Base-by-base conservation (phyloP, 2,113 vertebrate genomes). In the Columba livia region DNA sequence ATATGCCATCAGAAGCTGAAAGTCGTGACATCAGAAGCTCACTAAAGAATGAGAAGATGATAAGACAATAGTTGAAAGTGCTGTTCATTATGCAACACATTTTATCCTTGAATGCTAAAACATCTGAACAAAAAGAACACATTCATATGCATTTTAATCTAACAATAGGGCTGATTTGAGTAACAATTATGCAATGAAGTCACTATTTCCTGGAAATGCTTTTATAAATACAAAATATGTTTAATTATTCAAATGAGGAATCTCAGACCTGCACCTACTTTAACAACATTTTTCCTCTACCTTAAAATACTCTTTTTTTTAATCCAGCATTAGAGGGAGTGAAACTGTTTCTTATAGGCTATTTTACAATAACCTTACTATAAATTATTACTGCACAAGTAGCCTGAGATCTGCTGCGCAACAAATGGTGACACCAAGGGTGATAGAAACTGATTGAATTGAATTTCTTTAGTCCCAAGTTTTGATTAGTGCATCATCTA, bases 31-130 rank as follows among this genome's bases (percentile, higher is more conserved):
- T 81, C 51, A 86, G 85, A 86, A 93, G 24, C 64, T 88, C 15
- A 5, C 13, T 87, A 58, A 88, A 85, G 71, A 86, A 66, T 32
- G 28, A 93, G 51, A 95, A 31, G 20, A 44, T 65, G 15, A 48
- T 73, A 51, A 96, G 42, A 97, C 90, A 94, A 93, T 88, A 71
- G 79, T 57, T 94, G 65, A 84, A 96, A 95, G 57, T 86, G n/a
- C 31, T 85, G 24, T 48, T 95, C 82, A 78, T 79, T 90, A 62
- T 75, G 70, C 56, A 92, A 82, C 38, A 89, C 26, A 79, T 54
- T 74, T 78, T 60, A 73, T 88, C 38, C 51, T 81, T 84, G 38
- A 90, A 58, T 74, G 34, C 19, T 90, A 91, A 93, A 95, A 48
- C 31, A 84, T 17, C 54, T 67, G 91, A 89, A 93, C 54, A 69